Conservation (phyloP, 2,113 vertebrate genomes). For the Larimichthys polyactis region DNA sequence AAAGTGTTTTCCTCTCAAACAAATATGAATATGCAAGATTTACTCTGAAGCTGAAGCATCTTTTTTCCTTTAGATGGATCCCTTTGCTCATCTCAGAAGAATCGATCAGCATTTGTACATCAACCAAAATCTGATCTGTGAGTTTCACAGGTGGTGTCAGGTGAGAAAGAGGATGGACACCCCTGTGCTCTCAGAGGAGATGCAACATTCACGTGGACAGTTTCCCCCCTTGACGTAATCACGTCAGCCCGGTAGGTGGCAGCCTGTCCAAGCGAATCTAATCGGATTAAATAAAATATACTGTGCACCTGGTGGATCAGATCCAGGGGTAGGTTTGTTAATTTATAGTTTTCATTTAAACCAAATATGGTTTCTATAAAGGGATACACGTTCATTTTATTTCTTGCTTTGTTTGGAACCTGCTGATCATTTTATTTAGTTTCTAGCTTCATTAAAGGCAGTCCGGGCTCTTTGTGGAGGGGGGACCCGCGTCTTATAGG, state of each 20-base stretch:
- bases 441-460: not conserved
- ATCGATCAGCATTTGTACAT: not conserved
- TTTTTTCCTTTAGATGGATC: slow-evolving; percentile 29
- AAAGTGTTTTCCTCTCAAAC: not conserved
- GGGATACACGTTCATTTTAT: not conserved
- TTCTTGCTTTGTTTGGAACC: not conserved
- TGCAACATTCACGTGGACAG: not conserved
- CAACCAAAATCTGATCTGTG: not conserved
- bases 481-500: slow-evolving; percentile 50
- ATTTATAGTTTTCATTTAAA: not conserved
- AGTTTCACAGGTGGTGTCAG: not conserved
- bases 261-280: slow-evolving; percentile 45
- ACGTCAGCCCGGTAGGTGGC: slow-evolving; percentile 58
- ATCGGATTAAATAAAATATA: not conserved
- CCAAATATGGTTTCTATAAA: not conserved
- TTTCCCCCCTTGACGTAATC: slow-evolving; percentile 17
- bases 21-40: not conserved
- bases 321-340: not conserved
- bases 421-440: not conserved
- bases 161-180: not conserved
- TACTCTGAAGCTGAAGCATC: not conserved
- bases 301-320: slow-evolving; percentile 10
- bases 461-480: slow-evolving; percentile 10
- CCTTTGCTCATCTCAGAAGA: not conserved
- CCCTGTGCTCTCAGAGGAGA: not conserved